phyloP scores from a whole-genome alignment of 2,888 invertebrate genomes.

The Macropis europaea region DNA sequence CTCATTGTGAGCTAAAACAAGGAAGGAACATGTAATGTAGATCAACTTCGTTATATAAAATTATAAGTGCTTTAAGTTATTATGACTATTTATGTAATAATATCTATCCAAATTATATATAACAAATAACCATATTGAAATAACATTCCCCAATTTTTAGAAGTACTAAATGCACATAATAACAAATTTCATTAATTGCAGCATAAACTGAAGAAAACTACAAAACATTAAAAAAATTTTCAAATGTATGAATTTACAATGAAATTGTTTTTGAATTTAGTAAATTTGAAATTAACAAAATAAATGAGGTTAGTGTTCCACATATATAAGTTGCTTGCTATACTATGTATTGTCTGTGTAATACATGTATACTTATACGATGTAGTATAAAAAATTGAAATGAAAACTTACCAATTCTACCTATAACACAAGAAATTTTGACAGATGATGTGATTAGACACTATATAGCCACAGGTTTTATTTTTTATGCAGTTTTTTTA shows the following conservation, averaged over 20 bases:
- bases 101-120: neutral
- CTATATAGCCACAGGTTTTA: neutral
- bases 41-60: too few relatives aligned
- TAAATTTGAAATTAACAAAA: too few relatives aligned
- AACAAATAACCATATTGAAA: neutral
- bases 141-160: too few relatives aligned
- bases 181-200: neutral
- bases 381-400: neutral
- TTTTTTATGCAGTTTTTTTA: neutral
- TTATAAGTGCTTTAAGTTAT: neutral
- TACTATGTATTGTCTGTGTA: neutral
- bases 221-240: too few relatives aligned
- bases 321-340: neutral
- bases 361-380: neutral
- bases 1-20: conserved; percentile 83
- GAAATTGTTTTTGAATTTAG: too few relatives aligned
- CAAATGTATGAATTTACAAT: too few relatives aligned
- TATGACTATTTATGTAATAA: neutral
- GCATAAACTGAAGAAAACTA: too few relatives aligned
- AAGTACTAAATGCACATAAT: neutral
- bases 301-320: too few relatives aligned
- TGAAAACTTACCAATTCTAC: conserved; percentile 14
- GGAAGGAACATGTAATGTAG: neutral
- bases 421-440: conserved; percentile 1
- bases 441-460: conserved; percentile 1